Evolutionary conservation across 2,113 vertebrate species (phyloP).

Genomic region (Promerops cafer): DNA sequence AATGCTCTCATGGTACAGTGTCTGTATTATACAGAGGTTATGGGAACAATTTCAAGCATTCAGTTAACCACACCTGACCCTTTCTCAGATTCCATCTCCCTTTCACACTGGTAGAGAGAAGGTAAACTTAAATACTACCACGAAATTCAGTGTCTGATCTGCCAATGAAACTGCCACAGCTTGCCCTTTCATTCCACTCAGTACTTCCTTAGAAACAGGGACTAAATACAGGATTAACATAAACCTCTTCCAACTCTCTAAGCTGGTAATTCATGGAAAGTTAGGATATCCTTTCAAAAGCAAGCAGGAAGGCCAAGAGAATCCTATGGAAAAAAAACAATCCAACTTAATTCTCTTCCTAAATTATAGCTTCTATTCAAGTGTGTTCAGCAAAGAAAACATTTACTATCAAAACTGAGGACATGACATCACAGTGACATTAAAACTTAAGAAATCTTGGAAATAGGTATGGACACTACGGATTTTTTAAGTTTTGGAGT

Average conservation of each 20-base stretch:
- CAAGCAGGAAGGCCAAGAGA: background rate
- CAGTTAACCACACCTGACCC: background rate
- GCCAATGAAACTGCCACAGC: background rate
- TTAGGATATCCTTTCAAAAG: background rate
- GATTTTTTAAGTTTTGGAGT: background rate
- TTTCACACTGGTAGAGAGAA: background rate
- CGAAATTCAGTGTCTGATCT: background rate
- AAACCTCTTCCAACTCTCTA: background rate
- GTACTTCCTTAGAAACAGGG: background rate
- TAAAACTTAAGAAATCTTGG: background rate
- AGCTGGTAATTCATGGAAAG: background rate
- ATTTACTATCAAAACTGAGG: background rate
- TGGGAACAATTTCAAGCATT: background rate
- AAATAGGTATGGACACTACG: background rate
- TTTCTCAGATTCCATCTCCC: background rate
- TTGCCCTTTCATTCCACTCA: background rate
- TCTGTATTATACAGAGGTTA: background rate
- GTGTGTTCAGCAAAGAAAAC: background rate
- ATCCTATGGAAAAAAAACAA: background rate
- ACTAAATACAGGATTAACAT: background rate
- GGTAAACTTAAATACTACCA: background rate
- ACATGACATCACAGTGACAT: background rate
- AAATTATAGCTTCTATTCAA: background rate
- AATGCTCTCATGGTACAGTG: background rate
- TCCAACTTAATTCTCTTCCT: background rate